Base-by-base conservation (phyloP, 2,113 vertebrate species). In the Spheniscus mendiculus region DNA sequence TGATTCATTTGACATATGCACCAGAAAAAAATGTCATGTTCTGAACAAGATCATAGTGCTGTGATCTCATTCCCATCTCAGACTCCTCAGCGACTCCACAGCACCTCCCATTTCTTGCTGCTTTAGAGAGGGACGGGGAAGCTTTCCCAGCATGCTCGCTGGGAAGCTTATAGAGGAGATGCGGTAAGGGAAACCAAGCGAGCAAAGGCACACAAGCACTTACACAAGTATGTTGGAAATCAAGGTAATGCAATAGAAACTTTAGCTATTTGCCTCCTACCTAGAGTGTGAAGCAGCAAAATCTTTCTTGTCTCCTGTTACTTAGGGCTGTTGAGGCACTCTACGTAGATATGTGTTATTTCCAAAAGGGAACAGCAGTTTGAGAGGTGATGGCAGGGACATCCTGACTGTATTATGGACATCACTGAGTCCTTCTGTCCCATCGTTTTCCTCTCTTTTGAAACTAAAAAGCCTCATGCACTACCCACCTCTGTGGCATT, bases 11-110 rank as follows among this genome's bases (percentile, higher is more conserved):
- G 85, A 95, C 83, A 92, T 89, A 87, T 47, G 77, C 78, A 83
- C 91, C 81, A 95, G 78, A 82, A 85, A 93, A 79, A 96, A 91
- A 91, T 5, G 83, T 87, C 89, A 91, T 47, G 82, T 96, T 93
- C 94, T 74, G 91, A 67, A 80, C 82, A 92, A 89, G 94, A 94
- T 65, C 87, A 67, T 73, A 90, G 91, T 1, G 44, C 88, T 96
- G 81, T 97, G 96, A 97, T 93, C 96, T 96, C 95, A 96, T 92
- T 90, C 90, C 23, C 58, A 44, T 84, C 66, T 89, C 90, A 79
- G 86, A 38, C 67, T 63, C 42, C 34, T 50, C 56, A 72, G 50
- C 2, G 26, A 76, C 59, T 85, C 72, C 6, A 20, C 83, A 87
- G 62, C 30, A 72, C 65, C 44, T 93, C 81, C 32, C 77, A 78